phyloP scores from a whole-genome alignment of 2,888 invertebrate genomes.

The Dryadula phaetusa region DNA sequence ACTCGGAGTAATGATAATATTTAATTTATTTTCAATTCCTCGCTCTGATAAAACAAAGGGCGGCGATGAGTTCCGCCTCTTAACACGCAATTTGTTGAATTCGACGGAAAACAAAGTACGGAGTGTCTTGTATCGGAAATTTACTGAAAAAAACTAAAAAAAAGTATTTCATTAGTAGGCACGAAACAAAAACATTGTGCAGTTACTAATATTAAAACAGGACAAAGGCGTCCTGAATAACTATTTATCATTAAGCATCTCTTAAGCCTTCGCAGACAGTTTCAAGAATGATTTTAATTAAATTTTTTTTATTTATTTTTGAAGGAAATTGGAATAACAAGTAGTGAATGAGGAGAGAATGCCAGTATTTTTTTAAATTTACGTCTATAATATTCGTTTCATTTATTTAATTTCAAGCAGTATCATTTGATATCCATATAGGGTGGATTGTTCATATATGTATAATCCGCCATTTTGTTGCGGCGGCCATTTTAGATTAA shows the following conservation, averaged over 20 bases:
- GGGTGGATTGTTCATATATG: too few relatives aligned
- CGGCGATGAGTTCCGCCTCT: too few relatives aligned
- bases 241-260: constrained; percentile 21
- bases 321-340: constrained; percentile 12
- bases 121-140: background rate
- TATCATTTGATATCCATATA: too few relatives aligned
- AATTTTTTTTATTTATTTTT: constrained; percentile 3
- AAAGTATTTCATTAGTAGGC: constrained; percentile 2
- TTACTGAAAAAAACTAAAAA: background rate
- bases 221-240: constrained; percentile 4
- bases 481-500: too few relatives aligned
- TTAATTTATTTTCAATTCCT: too few relatives aligned
- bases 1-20: too few relatives aligned
- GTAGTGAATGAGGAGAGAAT: background rate
- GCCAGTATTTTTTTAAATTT: background rate
- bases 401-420: too few relatives aligned
- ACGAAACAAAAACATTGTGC: background rate
- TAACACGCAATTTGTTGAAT: too few relatives aligned
- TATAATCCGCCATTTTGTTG: too few relatives aligned
- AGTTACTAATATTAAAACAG: constrained; percentile 12
- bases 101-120: too few relatives aligned
- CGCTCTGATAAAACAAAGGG: too few relatives aligned
- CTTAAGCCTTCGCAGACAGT: constrained; percentile 17
- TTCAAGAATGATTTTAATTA: constrained; percentile 19
- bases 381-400: background rate